Evolutionary conservation across 2,797 vertebrate genomes (phyloP).

Genomic region (Sparidentex hasta): DNA sequence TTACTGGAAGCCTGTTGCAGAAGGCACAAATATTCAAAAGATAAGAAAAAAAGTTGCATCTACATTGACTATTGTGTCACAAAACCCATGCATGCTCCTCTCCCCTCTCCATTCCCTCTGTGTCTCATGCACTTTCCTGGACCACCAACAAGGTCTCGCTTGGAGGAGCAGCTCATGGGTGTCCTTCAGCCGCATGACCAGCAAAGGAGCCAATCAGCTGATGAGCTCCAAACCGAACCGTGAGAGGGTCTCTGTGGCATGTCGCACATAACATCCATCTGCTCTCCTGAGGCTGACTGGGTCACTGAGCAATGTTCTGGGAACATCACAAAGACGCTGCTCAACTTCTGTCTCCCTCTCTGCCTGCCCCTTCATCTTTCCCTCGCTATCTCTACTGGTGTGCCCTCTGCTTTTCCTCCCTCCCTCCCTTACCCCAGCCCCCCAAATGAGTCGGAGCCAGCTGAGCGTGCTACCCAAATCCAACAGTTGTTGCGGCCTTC

Average conservation of each 20-base stretch:
- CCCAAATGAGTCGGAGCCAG: conserved; percentile 74
- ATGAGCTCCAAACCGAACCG: conserved; percentile 66
- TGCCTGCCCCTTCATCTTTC: conserved; percentile 29
- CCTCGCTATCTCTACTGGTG: conserved; percentile 57
- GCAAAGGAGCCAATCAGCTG: conserved; percentile 71
- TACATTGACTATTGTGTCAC: conserved; percentile 42
- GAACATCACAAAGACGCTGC: conserved; percentile 80
- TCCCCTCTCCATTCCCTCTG: conserved; percentile 6
- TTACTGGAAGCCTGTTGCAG: conserved; percentile 48
- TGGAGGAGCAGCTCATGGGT: conserved; percentile 64
- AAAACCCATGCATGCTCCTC: conserved; percentile 15
- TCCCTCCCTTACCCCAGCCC: conserved; percentile 26
- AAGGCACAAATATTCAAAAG: conserved; percentile 47
- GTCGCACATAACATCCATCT: conserved; percentile 71
- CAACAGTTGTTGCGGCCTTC: conserved; percentile 84
- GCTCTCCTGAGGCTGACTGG: conserved; percentile 67
- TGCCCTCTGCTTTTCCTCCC: conserved; percentile 38
- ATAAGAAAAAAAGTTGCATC: conserved; percentile 20
- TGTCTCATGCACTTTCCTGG: conserved; percentile 59
- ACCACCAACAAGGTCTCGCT: conserved; percentile 76
- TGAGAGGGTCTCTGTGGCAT: conserved; percentile 65
- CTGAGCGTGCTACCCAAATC: conserved; percentile 82
- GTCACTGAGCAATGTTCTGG: conserved; percentile 84
- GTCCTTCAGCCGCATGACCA: conserved; percentile 75
- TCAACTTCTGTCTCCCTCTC: conserved; percentile 73